Evolutionary conservation across 2,797 vertebrate genomes (phyloP), one percentile per base, ranked within the genome.

Genomic region (Cirrhinus molitorella): DNA sequence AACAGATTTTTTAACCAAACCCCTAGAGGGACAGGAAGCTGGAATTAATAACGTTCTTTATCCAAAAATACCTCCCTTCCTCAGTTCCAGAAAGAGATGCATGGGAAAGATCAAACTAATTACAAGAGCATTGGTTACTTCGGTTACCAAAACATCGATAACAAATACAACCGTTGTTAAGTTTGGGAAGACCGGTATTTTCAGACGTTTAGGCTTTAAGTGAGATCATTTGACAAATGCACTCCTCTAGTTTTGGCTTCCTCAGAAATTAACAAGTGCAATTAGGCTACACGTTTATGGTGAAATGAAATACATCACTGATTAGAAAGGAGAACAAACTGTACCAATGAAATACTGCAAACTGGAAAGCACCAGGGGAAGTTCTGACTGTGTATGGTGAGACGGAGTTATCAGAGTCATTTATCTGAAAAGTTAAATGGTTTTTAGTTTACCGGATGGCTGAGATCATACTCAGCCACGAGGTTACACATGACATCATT

Each of bases 391-490:
- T 31, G 19, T 74, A 21, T 59, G 37, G 7, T 3, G 17, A 10
- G 4, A 80, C 23, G 0, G 37, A n/a, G 8, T 10, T 28, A 86
- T 11, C 25, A 83, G 40, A n/a, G 16, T 23, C 14, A 21, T n/a
- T 72, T 4, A 55, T 79, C 31, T 71, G 5, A 51, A 45, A 47
- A 73, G 34, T 17, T 51, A 17, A 28, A 61, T 16, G 3, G 16
- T 66, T 19, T 81, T 37, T 25, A 70, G 49, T 63, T 71, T 6
- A 67, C 45, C 25, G 72, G n/a, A 67, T 72, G 55, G 75, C 45
- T 23, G 55, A 55, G 16, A 40, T 7, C 57, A 55, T 25, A 70
- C 16, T 25, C 51, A 57, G 34, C 17, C 66, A 79, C 7, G 8
- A 79, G 14, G 45, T 53, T 40, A 71, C 19, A 53, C 14, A 53